phyloP scores from a whole-genome alignment of 1,140 invertebrate genomes.

The Cataglyphis hispanica region DNA sequence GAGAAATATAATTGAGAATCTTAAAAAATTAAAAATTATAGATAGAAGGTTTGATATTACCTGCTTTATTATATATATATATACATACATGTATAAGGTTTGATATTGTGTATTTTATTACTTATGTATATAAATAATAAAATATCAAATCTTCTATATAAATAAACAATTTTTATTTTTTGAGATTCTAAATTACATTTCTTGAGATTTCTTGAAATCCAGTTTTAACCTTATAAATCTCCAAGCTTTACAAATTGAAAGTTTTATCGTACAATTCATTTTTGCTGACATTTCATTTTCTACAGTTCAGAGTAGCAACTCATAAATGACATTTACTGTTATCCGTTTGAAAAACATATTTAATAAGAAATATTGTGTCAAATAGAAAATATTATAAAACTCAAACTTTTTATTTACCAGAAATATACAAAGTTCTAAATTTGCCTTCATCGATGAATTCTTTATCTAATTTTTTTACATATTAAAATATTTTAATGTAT shows the following conservation, averaged over 20 bases:
- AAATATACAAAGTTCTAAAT: not conserved
- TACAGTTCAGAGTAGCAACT: not conserved
- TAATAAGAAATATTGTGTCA: not conserved
- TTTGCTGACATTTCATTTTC: not conserved
- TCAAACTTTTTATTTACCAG: not conserved
- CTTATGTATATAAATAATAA: no score
- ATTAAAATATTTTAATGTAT: not conserved
- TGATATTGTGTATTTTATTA: no score
- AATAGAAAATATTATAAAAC: not conserved
- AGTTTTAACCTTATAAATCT: not conserved
- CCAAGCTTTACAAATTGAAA: not conserved
- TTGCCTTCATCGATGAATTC: not conserved
- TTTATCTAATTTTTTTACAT: not conserved
- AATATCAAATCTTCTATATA: constrained; percentile 17
- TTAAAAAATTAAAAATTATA: no score
- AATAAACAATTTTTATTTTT: not conserved
- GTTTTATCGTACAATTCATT: not conserved
- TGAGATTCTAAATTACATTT: constrained; percentile 3
- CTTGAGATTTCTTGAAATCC: not conserved
- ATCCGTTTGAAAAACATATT: not conserved
- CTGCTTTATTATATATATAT: no score
- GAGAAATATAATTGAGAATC: no score
- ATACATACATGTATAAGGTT: no score
- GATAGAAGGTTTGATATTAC: no score
- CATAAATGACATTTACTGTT: not conserved